Conservation (phyloP, 1,140 invertebrate genomes). For the Thalassaphorura encarpata region DNA sequence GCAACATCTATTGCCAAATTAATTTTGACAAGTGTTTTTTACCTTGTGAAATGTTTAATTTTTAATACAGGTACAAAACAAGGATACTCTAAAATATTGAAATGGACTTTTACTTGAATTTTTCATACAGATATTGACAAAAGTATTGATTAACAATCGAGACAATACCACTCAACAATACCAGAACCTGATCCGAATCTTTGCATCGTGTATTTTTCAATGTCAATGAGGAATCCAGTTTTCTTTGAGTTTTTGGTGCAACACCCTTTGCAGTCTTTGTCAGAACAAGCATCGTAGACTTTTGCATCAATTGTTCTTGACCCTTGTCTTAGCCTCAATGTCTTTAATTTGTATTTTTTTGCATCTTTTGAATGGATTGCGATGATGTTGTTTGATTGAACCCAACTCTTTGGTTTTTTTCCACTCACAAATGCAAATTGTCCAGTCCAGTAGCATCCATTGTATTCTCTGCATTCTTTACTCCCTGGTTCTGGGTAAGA, state of each 20-base stretch:
- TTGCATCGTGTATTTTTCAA: background rate
- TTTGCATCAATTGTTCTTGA: conserved; percentile 10
- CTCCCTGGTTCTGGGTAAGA: conserved; percentile 7
- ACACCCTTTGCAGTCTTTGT: conserved; percentile 12
- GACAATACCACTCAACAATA: background rate
- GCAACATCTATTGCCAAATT: too few species aligned
- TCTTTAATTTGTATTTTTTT: conserved; percentile 8
- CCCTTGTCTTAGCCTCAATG: background rate
- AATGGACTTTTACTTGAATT: too few species aligned
- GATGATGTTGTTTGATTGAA: conserved; percentile 12
- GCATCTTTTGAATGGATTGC: conserved; percentile 5
- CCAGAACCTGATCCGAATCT: conserved; percentile 2
- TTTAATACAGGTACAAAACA: too few species aligned
- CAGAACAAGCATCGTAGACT: conserved; percentile 14
- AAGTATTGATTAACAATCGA: background rate
- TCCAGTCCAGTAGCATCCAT: conserved; percentile 9
- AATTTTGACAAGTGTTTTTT: too few species aligned
- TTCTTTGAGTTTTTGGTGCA: conserved; percentile 12
- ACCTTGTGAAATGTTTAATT: too few species aligned
- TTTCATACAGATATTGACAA: too few species aligned
- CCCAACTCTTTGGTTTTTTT: conserved; percentile 13
- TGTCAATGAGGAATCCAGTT: background rate
- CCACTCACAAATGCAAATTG: conserved; percentile 13
- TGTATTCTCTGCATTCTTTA: conserved; percentile 13
- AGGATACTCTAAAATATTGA: too few species aligned